Percentiles rank a stretch among this genome's conserved stretches.
phyloP scores from a whole-genome alignment of 2,888 invertebrate species.

The Lomographa bimaculata region DNA sequence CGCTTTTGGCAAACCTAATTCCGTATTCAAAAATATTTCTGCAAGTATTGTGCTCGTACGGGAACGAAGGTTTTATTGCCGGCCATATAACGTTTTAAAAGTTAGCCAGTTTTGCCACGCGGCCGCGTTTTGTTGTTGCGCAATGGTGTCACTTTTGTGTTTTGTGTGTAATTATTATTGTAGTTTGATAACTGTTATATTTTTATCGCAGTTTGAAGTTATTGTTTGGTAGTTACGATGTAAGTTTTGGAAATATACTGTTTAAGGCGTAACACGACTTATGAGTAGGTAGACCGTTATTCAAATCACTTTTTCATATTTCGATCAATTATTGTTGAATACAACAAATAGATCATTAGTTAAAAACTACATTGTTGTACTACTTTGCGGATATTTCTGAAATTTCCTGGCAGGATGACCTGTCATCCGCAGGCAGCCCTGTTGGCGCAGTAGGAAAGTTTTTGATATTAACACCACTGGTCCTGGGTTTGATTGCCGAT shows the following conservation, averaged over 20 bases:
- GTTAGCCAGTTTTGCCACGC: conserved; percentile 73
- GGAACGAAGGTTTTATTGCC: conserved; percentile 79
- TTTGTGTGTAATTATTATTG: conserved; percentile 71
- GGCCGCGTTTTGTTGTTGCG: conserved; percentile 53
- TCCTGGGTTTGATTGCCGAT: too few species aligned
- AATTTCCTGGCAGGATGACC: too few species aligned
- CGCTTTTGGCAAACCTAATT: conserved; percentile 83
- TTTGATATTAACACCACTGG: too few species aligned
- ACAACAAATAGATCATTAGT: too few species aligned
- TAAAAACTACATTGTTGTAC: too few species aligned
- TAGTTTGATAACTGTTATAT: conserved; percentile 63
- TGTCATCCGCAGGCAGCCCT: too few species aligned
- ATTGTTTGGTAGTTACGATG: conserved; percentile 23
- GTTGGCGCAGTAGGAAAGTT: too few species aligned
- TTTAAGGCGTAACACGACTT: conserved; percentile 25
- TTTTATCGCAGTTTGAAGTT: conserved; percentile 49
- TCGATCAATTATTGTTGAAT: too few species aligned
- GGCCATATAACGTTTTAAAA: conserved; percentile 83
- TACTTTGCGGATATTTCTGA: too few species aligned
- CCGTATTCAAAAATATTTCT: conserved; percentile 84
- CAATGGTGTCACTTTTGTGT: conserved; percentile 55
- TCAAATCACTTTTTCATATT: too few species aligned
- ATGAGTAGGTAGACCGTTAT: too few species aligned
- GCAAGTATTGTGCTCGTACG: conserved; percentile 82
- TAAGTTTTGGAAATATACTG: conserved; percentile 27